phyloP scores from a whole-genome alignment of 2,797 vertebrate genomes.

The Zalophus californianus region DNA sequence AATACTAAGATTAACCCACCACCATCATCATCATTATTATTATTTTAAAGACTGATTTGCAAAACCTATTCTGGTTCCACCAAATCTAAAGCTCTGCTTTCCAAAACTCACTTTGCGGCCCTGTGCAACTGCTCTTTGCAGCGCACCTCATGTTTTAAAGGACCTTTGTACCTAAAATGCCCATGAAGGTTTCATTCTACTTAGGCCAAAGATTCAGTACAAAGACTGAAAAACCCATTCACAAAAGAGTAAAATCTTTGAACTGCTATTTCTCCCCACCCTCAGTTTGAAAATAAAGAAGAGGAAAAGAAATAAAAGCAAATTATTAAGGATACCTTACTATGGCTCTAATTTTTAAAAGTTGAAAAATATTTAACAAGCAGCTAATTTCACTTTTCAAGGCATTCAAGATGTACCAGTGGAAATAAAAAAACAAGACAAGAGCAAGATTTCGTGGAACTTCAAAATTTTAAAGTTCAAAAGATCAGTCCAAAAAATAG shows the following conservation, averaged over 20 bases:
- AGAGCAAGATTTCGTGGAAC: neutral
- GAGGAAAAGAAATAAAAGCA: neutral
- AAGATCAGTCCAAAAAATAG: neutral
- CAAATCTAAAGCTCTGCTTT: constrained; percentile 37
- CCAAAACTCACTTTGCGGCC: neutral
- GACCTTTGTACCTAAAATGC: neutral
- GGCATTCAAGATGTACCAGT: neutral
- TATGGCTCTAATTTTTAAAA: neutral
- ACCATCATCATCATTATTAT: neutral
- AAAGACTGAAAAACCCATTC: neutral
- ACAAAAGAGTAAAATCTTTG: constrained; percentile 25
- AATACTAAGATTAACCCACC: neutral
- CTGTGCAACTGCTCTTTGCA: neutral
- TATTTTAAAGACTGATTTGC: neutral
- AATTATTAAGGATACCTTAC: constrained; percentile 19
- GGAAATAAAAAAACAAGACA: constrained; percentile 18
- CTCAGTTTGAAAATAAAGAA: constrained; percentile 46
- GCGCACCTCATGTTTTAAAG: neutral
- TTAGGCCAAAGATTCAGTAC: neutral
- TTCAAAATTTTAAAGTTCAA: neutral
- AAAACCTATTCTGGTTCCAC: neutral
- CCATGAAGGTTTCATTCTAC: neutral
- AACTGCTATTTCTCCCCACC: neutral
- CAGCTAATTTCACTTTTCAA: constrained; percentile 40
- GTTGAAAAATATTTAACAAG: constrained; percentile 42